Base-by-base conservation (phyloP, 2,113 vertebrate genomes). In the Amphilophus citrinellus region DNA sequence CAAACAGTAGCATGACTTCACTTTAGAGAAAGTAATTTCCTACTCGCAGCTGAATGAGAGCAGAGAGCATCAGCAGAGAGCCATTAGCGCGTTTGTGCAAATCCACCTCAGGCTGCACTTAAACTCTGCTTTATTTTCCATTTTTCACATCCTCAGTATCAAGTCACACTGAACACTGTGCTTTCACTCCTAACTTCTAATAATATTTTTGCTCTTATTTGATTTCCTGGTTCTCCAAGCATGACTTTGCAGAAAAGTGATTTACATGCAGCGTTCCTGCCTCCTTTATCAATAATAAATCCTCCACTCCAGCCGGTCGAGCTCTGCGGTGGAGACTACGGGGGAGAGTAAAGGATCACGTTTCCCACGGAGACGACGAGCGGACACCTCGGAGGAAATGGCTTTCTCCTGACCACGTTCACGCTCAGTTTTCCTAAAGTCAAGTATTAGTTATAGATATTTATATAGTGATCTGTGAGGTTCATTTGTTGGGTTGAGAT, bases 211-310 rank as follows among this genome's bases (percentile, higher is more conserved):
- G 3, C 8, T 37, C 6, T 56, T 6, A 14, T 77, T 44, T 73
- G 15, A 68, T 50, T 11, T 53, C 27, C 63, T 11, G 42, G 2
- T 62, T 65, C 11, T 27, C 27, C 30, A 77, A 78, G 20, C 58
- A n/a, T 73, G 63, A 82, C 11, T 6, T 1, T 56, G 83, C 65
- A 79, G 53, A 76, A 80, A 84, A 63, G 79, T 53, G 88, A 82
- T 80, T 87, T 35, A 44, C 42, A 68, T 17, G 15, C 20, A 22
- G 56, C 42, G 27, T 30, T 56, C n/a, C 39, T 18, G 39, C 20
- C 32, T 30, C 17, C 66, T 56, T 83, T 11, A 86, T 87, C 84
- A 86, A 88, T 90, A 87, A 86, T 88, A 20, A 24, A 88, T 82
- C 59, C 24, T 76, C 7, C 56, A 17, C 78, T 71, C 37, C 14